These are phyloP conservation scores for Zhuqinia jingwanae DNA, from an alignment of 2,888 invertebrate genomes.

Conservation along the genomic window DNA sequence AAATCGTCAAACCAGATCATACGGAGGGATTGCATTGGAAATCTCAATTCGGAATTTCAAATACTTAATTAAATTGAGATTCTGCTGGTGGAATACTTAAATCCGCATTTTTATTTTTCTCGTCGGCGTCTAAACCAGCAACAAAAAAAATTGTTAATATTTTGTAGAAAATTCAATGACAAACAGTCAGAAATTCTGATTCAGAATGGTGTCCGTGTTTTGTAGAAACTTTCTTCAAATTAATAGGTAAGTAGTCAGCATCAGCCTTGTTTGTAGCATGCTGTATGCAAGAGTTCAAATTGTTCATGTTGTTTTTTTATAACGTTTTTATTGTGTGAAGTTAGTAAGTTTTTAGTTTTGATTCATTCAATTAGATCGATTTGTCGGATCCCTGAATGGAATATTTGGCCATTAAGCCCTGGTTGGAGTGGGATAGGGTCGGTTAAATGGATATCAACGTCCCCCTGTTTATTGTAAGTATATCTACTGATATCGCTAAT, in stretches of 20 bases:
- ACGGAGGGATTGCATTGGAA: too few species aligned
- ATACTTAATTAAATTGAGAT: too few species aligned
- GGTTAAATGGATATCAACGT: constrained; percentile 48
- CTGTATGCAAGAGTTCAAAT: too few species aligned
- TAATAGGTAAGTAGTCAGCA: background rate
- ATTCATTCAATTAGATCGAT: background rate
- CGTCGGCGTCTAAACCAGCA: too few species aligned
- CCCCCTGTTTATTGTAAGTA: constrained; percentile 58
- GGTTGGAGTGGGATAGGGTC: background rate
- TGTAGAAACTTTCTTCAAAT: constrained; percentile 6
- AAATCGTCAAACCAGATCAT: background rate
- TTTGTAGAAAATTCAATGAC: background rate
- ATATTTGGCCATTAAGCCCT: background rate
- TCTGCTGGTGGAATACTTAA: too few species aligned
- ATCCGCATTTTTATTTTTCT: too few species aligned
- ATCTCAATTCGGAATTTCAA: too few species aligned
- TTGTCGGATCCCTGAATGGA: background rate
- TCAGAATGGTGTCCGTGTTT: background rate
- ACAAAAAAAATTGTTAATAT: too few species aligned
- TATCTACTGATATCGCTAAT: too few species aligned
- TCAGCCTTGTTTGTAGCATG: too few species aligned
- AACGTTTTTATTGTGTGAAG: too few species aligned
- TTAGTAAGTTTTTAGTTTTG: background rate
- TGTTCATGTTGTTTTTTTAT: too few species aligned
- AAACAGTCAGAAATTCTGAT: background rate